phyloP scores from a whole-genome alignment of 2,113 vertebrate species.

The Nannospalax galili region DNA sequence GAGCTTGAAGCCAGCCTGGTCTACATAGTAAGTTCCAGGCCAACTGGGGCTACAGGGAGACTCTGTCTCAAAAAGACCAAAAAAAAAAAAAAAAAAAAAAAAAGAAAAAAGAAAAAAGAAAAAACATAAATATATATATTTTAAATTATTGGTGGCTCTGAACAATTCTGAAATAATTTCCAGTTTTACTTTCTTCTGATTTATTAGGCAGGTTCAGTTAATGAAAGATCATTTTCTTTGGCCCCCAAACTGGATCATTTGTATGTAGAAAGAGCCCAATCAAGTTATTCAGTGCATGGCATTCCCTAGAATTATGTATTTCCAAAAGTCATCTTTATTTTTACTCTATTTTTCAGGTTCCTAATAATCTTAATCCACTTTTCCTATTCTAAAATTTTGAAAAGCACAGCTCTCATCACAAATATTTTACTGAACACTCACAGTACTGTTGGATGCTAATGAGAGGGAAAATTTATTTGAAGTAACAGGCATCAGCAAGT shows the following conservation, averaged over 20 bases:
- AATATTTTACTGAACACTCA: background rate
- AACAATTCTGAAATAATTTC: constrained; percentile 52
- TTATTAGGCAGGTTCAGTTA: constrained; percentile 3
- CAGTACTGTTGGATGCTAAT: background rate
- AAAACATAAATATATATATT: no score
- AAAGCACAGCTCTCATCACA: background rate
- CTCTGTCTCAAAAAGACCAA: no score
- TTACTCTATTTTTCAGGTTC: constrained; percentile 24
- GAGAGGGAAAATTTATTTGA: background rate
- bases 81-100: no score
- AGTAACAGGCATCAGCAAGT: background rate
- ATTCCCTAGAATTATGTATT: constrained; percentile 13
- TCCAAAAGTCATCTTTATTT: constrained; percentile 20
- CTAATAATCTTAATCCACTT: background rate
- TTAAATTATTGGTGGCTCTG: background rate
- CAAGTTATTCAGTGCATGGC: background rate
- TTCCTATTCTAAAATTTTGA: background rate
- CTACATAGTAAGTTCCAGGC: no score
- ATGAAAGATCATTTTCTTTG: constrained; percentile 26
- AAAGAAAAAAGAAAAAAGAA: no score
- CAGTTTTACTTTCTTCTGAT: background rate
- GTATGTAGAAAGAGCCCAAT: background rate
- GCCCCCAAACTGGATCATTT: constrained; percentile 20
- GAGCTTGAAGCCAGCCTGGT: no score
- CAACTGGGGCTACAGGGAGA: no score